phyloP scores from a whole-genome alignment of 2,888 invertebrate species.

The Lottia scabra region DNA sequence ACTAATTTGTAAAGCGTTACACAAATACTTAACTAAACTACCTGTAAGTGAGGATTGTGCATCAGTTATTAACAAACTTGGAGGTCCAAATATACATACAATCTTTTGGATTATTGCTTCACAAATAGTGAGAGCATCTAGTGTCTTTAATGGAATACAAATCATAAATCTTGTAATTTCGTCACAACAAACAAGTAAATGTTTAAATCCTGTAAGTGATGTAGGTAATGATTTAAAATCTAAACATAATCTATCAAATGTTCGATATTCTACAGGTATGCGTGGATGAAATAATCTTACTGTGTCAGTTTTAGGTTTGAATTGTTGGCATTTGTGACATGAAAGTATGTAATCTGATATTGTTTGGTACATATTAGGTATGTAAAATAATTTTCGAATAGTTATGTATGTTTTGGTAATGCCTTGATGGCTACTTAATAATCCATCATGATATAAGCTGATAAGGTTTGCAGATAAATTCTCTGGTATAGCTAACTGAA shows the following conservation, averaged over 20 bases:
- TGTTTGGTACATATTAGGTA: conserved; percentile 5
- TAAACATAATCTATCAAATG: neutral
- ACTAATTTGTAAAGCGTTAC: neutral
- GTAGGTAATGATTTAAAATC: neutral
- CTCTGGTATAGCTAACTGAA: neutral
- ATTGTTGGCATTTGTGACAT: neutral
- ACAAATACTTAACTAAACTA: neutral
- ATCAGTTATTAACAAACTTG: neutral
- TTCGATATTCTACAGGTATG: neutral
- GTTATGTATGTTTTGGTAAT: neutral
- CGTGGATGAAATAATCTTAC: neutral
- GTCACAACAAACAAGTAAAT: neutral
- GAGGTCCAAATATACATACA: neutral
- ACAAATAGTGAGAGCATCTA: neutral
- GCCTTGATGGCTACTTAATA: neutral
- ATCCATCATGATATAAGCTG: conserved; percentile 3
- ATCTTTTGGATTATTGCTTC: conserved; percentile 3
- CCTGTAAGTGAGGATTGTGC: neutral
- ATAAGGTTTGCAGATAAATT: neutral
- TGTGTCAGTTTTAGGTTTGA: neutral
- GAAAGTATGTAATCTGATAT: neutral
- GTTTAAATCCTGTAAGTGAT: neutral
- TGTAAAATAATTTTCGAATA: conserved; percentile 3
- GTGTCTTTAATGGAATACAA: neutral
- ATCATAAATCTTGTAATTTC: neutral